A percentile compares a stretch with the other conserved stretches of the same genome.
Conservation (phyloP, 1,140 invertebrate genomes). For the Hirudo medicinalis region DNA sequence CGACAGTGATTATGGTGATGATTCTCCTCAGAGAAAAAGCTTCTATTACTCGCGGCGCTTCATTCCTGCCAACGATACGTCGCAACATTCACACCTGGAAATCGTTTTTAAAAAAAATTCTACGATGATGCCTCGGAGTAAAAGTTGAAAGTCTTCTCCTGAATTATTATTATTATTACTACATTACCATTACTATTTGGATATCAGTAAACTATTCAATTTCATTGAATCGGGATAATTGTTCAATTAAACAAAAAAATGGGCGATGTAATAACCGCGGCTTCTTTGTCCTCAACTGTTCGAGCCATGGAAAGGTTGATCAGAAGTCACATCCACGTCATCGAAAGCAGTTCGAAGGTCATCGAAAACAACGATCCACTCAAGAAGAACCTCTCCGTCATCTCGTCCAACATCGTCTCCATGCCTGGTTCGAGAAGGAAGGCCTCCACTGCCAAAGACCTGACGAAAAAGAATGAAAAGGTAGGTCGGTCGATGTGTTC, state of each 20-base stretch:
- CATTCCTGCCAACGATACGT: too few relatives aligned
- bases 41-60: too few relatives aligned
- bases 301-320: constrained; percentile 8
- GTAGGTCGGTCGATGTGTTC: neutral
- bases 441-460: neutral
- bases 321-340: constrained; percentile 7
- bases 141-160: too few relatives aligned
- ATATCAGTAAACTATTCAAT: too few relatives aligned
- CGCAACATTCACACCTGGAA: too few relatives aligned
- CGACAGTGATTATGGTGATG: too few relatives aligned
- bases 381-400: neutral
- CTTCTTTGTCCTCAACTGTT: constrained; percentile 4
- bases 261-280: neutral
- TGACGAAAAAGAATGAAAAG: neutral
- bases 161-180: too few relatives aligned
- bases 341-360: neutral
- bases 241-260: neutral
- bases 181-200: too few relatives aligned
- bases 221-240: too few relatives aligned
- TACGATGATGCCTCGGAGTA: too few relatives aligned
- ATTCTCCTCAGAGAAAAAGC: too few relatives aligned
- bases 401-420: neutral
- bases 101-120: too few relatives aligned
- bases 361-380: neutral
- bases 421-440: neutral